phyloP scores from a whole-genome alignment of 2,888 invertebrate species.

The Meiosimyza platycephala region DNA sequence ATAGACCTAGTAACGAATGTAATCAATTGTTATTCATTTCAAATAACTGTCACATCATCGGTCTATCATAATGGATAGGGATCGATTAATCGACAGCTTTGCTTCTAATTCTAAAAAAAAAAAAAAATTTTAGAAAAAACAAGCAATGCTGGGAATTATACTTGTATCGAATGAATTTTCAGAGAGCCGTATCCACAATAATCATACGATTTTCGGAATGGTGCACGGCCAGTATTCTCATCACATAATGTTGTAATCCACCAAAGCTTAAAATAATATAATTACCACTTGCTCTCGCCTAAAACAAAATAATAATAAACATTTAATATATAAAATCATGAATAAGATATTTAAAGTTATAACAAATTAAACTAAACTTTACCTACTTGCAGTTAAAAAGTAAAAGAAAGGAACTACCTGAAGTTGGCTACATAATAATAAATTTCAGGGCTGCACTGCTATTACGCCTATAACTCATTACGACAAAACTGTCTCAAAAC shows the following conservation, averaged over 20 bases:
- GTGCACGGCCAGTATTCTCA: constrained; percentile 56
- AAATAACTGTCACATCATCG: constrained; percentile 79
- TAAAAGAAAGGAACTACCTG: constrained; percentile 49
- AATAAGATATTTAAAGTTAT: not conserved
- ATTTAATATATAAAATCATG: constrained; percentile 5
- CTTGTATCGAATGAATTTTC: not conserved
- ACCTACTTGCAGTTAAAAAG: constrained; percentile 49
- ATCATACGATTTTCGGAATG: constrained; percentile 53
- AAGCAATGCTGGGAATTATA: not conserved
- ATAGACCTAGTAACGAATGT: constrained; percentile 75
- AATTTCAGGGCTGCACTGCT: not conserved
- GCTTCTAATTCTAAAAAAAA: constrained; percentile 17
- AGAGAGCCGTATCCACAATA: constrained; percentile 46
- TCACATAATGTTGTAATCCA: constrained; percentile 50
- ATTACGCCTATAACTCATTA: too few species aligned
- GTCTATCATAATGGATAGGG: constrained; percentile 68
- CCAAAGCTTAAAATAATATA: constrained; percentile 1
- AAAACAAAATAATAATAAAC: constrained; percentile 25
- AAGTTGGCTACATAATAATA: constrained; percentile 41
- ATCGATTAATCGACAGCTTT: constrained; percentile 29
- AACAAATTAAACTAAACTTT: constrained; percentile 45
- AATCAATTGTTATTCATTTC: constrained; percentile 68
- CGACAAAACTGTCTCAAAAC: too few species aligned
- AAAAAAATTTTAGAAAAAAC: not conserved
- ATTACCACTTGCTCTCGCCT: not conserved